These are phyloP conservation scores for Rotaria macrura DNA, from an alignment of 2,888 invertebrate species.

Conservation along the genomic window DNA sequence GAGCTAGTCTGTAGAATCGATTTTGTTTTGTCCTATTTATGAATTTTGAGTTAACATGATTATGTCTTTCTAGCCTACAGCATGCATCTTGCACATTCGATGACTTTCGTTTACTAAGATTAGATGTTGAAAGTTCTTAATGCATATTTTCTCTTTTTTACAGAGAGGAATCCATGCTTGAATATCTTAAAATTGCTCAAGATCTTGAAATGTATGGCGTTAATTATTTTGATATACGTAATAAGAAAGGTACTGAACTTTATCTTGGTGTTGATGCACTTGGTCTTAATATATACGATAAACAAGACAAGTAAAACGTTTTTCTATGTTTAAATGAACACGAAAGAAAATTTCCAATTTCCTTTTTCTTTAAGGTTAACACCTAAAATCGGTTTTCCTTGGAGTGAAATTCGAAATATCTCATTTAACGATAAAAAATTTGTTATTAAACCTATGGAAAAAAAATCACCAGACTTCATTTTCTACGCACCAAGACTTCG, in stretches of 20 bases:
- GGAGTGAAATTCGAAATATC: conserved; percentile 98
- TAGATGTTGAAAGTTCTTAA: too few species aligned
- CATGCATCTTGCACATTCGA: too few species aligned
- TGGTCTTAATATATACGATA: conserved; percentile 95
- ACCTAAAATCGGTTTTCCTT: conserved; percentile 96
- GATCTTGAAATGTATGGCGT: conserved; percentile 34
- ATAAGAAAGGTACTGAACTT: conserved; percentile 47
- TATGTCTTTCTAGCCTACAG: too few species aligned
- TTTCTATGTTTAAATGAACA: too few species aligned
- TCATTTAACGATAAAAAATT: conserved; percentile 99
- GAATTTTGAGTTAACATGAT: too few species aligned
- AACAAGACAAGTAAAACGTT: conserved; percentile 71
- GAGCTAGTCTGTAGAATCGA: too few species aligned
- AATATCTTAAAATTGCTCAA: conserved; percentile 35
- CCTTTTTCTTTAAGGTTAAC: conserved; percentile 61
- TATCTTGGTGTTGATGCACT: conserved; percentile 95
- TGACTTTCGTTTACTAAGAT: too few species aligned
- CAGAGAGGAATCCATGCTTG: conserved; percentile 40
- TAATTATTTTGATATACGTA: conserved; percentile 33
- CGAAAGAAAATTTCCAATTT: background rate
- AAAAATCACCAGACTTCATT: conserved; percentile 97
- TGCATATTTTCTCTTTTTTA: too few species aligned
- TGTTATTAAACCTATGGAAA: conserved; percentile 98
- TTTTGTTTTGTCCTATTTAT: too few species aligned
- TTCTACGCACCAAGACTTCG: conserved; percentile 95